A percentile compares a stretch with the other conserved stretches of the same genome.
These are phyloP conservation scores for Mustelus asterias DNA, from an alignment of 2,113 vertebrate genomes.

Conservation along the genomic window DNA sequence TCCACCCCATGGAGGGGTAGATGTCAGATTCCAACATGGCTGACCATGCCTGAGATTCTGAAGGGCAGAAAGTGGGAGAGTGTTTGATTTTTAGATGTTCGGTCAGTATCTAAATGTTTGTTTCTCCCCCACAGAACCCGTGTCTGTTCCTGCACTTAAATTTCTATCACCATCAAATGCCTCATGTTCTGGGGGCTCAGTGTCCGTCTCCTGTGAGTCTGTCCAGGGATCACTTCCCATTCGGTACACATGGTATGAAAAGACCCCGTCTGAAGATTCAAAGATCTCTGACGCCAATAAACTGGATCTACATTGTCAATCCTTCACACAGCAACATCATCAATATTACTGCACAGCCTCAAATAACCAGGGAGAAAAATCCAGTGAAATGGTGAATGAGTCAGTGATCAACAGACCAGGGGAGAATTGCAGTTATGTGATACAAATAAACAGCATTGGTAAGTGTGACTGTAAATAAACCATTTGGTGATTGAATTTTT, in stretches of 20 bases:
- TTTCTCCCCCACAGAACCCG: background rate
- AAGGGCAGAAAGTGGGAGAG: no score
- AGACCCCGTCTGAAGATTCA: no score
- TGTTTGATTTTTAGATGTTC: background rate
- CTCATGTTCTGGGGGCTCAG: background rate
- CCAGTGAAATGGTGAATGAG: background rate
- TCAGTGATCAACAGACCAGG: background rate
- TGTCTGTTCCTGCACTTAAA: background rate
- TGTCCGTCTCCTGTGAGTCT: conserved; percentile 14
- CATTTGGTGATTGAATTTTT: background rate
- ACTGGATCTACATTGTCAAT: background rate
- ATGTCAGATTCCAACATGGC: background rate
- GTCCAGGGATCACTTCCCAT: background rate
- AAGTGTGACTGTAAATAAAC: background rate
- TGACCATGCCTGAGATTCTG: background rate
- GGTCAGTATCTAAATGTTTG: background rate
- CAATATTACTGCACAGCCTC: conserved; percentile 6
- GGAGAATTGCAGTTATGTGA: background rate
- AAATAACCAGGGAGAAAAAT: background rate
- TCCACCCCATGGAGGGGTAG: background rate
- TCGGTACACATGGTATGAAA: background rate
- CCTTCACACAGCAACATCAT: background rate
- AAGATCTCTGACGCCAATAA: background rate
- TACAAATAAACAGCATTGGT: background rate
- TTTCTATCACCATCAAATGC: background rate